Conservation (phyloP, 2,797 vertebrate species). For the Glyptemys insculpta region DNA sequence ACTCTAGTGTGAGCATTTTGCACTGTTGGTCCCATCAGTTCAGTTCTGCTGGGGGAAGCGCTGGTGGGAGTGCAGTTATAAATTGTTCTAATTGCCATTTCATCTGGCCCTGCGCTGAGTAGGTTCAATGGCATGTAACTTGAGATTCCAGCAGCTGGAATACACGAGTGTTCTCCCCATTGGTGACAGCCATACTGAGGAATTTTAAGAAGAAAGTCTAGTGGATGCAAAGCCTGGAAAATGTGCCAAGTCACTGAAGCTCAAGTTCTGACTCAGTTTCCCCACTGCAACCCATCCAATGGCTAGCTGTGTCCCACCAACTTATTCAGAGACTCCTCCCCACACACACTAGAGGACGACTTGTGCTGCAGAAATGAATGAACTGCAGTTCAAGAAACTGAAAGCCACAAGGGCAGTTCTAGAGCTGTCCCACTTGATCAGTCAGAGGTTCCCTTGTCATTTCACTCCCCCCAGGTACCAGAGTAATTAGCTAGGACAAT, state of each 20-base stretch:
- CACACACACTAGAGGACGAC: background rate
- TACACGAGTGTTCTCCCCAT: background rate
- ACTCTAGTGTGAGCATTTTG: background rate
- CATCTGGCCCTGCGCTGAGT: background rate
- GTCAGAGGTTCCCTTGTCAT: background rate
- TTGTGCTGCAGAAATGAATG: background rate
- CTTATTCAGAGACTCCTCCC: background rate
- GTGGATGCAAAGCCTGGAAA: background rate
- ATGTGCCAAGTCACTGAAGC: background rate
- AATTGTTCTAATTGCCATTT: background rate
- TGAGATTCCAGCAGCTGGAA: background rate
- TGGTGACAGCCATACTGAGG: background rate
- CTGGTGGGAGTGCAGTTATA: too few relatives aligned
- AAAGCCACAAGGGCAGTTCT: background rate
- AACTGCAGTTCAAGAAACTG: background rate
- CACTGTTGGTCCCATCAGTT: background rate
- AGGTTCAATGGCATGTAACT: background rate
- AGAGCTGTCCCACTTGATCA: background rate
- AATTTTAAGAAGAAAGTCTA: background rate
- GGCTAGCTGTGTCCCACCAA: background rate
- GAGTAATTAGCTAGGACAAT: background rate
- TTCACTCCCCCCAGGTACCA: background rate
- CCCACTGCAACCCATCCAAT: background rate
- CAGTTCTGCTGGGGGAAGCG: background rate
- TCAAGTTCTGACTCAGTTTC: background rate